These are phyloP conservation scores for Conops quadrifasciatus DNA, from an alignment of 2,888 invertebrate species.

Conservation along the genomic window DNA sequence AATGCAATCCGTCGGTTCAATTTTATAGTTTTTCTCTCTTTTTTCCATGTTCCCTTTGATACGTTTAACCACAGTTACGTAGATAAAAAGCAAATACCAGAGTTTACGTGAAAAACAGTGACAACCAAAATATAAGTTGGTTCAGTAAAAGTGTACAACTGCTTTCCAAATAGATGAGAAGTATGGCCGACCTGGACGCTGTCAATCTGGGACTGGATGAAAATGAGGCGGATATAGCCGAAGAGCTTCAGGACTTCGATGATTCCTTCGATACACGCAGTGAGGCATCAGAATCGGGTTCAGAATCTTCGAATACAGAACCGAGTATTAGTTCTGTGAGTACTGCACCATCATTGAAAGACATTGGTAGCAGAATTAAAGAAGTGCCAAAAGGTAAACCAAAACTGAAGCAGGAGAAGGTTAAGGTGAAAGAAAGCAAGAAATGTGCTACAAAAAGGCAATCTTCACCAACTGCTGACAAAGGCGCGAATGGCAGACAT, in stretches of 20 bases:
- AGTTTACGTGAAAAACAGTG: background rate
- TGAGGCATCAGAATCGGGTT: constrained; percentile 78
- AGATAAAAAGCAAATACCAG: too few species aligned
- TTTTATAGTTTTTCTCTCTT: too few species aligned
- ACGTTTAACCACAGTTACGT: background rate
- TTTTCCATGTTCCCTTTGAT: background rate
- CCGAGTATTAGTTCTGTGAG: constrained; percentile 84
- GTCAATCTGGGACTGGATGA: constrained; percentile 74
- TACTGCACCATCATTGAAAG: constrained; percentile 68
- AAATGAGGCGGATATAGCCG: constrained; percentile 78
- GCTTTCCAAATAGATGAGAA: constrained; percentile 1
- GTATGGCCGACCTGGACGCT: constrained; percentile 68
- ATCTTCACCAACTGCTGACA: constrained; percentile 45
- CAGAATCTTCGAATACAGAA: constrained; percentile 71
- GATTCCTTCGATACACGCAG: constrained; percentile 81
- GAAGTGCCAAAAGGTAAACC: constrained; percentile 58
- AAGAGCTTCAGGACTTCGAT: constrained; percentile 79
- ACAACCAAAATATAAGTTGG: too few species aligned
- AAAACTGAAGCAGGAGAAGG: constrained; percentile 18
- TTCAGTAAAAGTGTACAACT: too few species aligned
- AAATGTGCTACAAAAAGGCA: constrained; percentile 49
- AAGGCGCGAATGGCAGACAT: constrained; percentile 52
- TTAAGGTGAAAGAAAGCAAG: constrained; percentile 33
- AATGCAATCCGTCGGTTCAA: too few species aligned
- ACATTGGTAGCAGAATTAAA: constrained; percentile 38